Percentiles rank a stretch among this genome's conserved stretches.
phyloP scores from a whole-genome alignment of 2,113 vertebrate species.

The Pluvianellus socialis region DNA sequence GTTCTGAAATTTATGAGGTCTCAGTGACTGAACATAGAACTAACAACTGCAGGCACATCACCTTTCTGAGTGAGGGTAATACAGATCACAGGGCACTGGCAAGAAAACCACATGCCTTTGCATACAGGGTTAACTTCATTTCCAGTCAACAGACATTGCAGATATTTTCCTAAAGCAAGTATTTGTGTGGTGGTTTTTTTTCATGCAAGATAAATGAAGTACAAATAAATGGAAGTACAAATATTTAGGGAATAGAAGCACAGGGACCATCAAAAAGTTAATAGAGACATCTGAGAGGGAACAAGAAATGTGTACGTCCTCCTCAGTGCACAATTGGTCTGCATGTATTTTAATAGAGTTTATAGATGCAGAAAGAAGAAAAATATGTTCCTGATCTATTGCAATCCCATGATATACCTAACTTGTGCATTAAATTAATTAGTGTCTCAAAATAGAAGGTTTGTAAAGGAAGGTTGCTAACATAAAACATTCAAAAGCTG shows the following conservation, averaged over 20 bases:
- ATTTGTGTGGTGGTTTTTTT: not conserved
- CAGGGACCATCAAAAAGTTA: not conserved
- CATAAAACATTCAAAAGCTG: conserved; percentile 39
- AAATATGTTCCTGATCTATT: conserved; percentile 4
- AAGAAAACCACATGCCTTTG: not conserved
- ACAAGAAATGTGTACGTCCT: not conserved
- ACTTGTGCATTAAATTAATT: conserved; percentile 41
- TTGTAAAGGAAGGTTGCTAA: conserved; percentile 38
- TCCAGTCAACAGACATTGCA: not conserved
- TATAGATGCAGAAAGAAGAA: conserved; percentile 3
- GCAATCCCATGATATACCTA: conserved; percentile 20
- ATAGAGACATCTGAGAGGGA: not conserved
- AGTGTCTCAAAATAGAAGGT: conserved; percentile 34
- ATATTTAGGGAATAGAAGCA: conserved; percentile 8
- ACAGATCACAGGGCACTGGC: not conserved
- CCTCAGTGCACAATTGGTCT: not conserved
- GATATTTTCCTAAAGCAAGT: not conserved
- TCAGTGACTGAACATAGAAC: not conserved
- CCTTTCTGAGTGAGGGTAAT: not conserved
- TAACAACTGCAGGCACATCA: not conserved
- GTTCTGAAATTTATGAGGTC: not conserved
- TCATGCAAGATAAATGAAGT: not conserved
- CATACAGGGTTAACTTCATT: not conserved
- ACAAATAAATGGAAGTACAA: conserved; percentile 13
- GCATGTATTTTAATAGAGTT: not conserved